Percentiles rank a stretch among this genome's conserved stretches.
Conservation (phyloP, 2,888 invertebrate genomes). For the Hesperia comma region DNA sequence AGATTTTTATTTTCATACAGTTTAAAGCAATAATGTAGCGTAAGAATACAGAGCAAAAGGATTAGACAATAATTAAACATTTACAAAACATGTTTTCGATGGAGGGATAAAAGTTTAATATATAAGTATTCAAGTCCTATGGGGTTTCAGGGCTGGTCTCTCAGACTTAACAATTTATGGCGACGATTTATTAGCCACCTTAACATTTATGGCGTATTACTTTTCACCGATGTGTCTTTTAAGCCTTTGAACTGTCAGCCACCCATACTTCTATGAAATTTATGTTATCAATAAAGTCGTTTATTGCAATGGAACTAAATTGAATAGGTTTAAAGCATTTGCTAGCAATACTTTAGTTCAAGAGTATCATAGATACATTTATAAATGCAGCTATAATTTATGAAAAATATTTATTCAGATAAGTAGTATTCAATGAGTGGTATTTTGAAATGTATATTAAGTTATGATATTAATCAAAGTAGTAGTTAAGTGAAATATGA, state of each 20-base stretch:
- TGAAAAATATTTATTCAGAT: too few species aligned
- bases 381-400: too few species aligned
- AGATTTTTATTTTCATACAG: too few species aligned
- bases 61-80: too few species aligned
- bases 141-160: background rate
- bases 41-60: too few species aligned
- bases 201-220: background rate
- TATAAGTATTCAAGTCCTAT: background rate
- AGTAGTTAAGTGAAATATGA: background rate
- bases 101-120: too few species aligned
- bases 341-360: background rate
- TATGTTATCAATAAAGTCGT: conserved; percentile 20
- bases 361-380: too few species aligned
- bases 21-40: too few species aligned
- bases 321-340: conserved; percentile 26
- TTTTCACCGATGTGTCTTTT: background rate
- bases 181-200: background rate
- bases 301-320: conserved; percentile 27
- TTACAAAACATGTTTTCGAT: too few species aligned
- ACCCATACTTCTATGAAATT: conserved; percentile 10
- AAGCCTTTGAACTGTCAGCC: conserved; percentile 15
- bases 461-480: too few species aligned
- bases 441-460: too few species aligned
- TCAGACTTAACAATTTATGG: background rate
- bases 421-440: too few species aligned